A percentile compares a stretch with the other conserved stretches of the same genome.
Conservation (phyloP, 2,113 vertebrate species). For the Malurus melanocephalus region DNA sequence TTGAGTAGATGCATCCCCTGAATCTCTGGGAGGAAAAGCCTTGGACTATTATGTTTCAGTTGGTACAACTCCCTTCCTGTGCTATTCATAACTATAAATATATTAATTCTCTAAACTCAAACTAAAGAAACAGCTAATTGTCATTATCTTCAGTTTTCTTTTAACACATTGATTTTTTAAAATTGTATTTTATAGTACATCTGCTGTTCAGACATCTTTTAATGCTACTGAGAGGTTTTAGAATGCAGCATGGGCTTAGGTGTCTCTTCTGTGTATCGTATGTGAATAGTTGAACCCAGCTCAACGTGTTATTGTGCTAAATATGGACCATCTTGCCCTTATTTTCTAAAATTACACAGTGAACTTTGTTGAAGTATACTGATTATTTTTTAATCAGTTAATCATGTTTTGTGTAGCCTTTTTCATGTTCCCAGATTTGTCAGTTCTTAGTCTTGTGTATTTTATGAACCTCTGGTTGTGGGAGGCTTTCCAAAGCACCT, state of each 20-base stretch:
- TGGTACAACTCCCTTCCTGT: slow-evolving; percentile 62
- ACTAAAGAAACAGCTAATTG: not conserved
- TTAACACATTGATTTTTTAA: not conserved
- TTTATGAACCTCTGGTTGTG: not conserved
- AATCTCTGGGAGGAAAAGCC: slow-evolving; percentile 31
- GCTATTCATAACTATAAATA: slow-evolving; percentile 30
- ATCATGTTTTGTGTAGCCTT: not conserved
- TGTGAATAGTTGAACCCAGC: not conserved
- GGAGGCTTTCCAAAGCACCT: not conserved
- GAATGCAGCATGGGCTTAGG: not conserved
- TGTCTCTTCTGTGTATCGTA: fast-evolving
- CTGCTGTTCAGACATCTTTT: not conserved
- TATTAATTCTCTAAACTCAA: not conserved
- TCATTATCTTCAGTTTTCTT: not conserved
- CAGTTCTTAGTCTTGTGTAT: not conserved
- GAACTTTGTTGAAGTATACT: not conserved
- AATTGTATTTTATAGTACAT: not conserved
- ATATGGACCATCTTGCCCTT: not conserved
- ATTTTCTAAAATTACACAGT: not conserved
- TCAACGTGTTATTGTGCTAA: not conserved
- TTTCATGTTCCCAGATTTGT: not conserved
- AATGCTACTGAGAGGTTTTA: not conserved
- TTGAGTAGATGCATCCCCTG: not conserved
- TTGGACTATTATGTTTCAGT: slow-evolving; percentile 30
- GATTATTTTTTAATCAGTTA: not conserved